A percentile compares a stretch with the other conserved stretches of the same genome.
Evolutionary conservation across 2,888 invertebrate species (phyloP).

Genomic region (Dysmachus trigonus): DNA sequence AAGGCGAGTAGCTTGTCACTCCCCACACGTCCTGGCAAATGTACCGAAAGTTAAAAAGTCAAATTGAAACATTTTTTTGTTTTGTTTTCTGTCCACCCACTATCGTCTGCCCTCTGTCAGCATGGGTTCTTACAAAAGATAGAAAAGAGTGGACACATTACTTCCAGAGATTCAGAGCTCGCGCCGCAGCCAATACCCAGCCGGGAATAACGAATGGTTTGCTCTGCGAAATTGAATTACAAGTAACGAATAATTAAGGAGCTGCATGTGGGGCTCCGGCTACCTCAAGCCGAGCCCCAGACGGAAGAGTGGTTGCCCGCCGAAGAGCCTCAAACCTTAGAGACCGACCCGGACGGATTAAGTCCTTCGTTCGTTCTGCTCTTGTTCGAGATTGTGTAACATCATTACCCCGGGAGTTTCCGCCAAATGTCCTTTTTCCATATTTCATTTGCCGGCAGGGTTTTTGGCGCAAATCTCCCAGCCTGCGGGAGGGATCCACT

Average conservation of each 20-base stretch:
- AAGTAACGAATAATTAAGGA: constrained; percentile 44
- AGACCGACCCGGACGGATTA: background rate
- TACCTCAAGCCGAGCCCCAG: background rate
- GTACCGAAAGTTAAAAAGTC: constrained; percentile 35
- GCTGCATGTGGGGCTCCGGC: constrained; percentile 3
- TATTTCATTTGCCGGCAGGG: background rate
- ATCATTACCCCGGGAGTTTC: constrained; percentile 23
- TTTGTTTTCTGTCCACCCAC: background rate
- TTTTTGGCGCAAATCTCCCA: constrained; percentile 9
- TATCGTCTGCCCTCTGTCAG: constrained; percentile 21
- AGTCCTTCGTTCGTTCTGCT: background rate
- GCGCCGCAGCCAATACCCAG: constrained; percentile 8
- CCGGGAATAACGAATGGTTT: constrained; percentile 15
- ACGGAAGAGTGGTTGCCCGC: background rate
- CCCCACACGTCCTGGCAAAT: constrained; percentile 4
- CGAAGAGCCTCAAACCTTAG: background rate
- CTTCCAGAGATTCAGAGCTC: constrained; percentile 6
- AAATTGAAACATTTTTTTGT: constrained; percentile 19
- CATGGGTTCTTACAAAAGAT: background rate
- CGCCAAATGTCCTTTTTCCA: constrained; percentile 32
- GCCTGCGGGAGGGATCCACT: background rate
- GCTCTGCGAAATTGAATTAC: constrained; percentile 38
- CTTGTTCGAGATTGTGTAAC: constrained; percentile 30
- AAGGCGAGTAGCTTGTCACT: background rate
- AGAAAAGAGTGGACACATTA: constrained; percentile 14